Evolutionary conservation across 2,888 invertebrate genomes (phyloP).

Genomic region (Priocnemis perturbator): DNA sequence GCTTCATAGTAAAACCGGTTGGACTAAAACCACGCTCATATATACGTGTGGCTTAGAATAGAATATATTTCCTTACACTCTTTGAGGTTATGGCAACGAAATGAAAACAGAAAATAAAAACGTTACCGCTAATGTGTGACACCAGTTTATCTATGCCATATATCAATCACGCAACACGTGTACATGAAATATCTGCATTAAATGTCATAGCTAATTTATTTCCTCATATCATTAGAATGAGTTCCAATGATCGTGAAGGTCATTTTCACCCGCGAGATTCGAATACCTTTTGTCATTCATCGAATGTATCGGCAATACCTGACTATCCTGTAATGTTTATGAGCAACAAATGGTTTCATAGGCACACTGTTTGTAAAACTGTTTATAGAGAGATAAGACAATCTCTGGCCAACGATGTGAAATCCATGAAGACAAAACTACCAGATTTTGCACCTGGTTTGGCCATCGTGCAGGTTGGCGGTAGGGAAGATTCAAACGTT

Average conservation of each 20-base stretch:
- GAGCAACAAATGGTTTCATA: no score
- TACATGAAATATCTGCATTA: not conserved
- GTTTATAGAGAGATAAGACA: constrained; percentile 82
- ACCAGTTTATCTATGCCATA: no score
- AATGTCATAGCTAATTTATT: not conserved
- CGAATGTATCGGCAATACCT: not conserved
- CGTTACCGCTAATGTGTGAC: no score
- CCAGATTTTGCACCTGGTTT: constrained; percentile 85
- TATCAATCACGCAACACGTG: no score
- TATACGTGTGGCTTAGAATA: not conserved
- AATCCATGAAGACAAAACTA: constrained; percentile 77
- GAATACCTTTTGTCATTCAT: no score
- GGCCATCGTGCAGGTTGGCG: constrained; percentile 97
- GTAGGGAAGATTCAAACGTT: constrained; percentile 97
- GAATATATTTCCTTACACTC: not conserved
- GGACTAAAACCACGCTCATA: no score
- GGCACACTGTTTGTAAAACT: no score
- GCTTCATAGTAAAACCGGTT: no score
- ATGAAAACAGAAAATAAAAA: not conserved
- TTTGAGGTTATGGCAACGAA: constrained; percentile 40
- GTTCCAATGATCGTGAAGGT: no score
- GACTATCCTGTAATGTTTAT: no score
- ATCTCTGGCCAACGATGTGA: constrained; percentile 82
- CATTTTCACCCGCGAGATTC: no score
- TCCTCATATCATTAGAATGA: no score